phyloP scores from a whole-genome alignment of 1,140 invertebrate species.

The Temnothorax curvispinosus region DNA sequence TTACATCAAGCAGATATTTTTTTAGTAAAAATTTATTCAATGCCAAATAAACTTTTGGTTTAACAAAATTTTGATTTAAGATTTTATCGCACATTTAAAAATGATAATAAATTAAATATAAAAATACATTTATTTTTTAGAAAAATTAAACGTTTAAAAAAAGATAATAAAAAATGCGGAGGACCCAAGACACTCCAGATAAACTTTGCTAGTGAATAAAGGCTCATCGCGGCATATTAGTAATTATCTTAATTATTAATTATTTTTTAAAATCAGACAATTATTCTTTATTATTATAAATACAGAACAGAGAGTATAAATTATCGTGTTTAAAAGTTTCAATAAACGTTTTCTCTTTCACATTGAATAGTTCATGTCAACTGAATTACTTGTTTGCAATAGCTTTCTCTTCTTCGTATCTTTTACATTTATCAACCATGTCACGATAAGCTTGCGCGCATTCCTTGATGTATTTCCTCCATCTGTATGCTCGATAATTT shows the following conservation, averaged over 20 bases:
- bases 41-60: neutral
- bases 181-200: neutral
- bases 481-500: conserved; percentile 85
- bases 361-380: neutral
- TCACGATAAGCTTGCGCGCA: conserved; percentile 78
- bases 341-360: neutral
- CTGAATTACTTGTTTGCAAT: conserved; percentile 76
- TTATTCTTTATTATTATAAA: neutral
- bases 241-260: neutral
- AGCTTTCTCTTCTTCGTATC: conserved; percentile 80
- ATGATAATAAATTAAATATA: neutral
- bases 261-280: neutral
- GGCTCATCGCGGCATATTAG: too few relatives aligned
- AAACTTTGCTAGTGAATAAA: neutral
- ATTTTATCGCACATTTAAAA: neutral
- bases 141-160: neutral
- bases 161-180: neutral
- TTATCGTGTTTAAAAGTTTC: neutral
- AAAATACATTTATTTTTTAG: too few relatives aligned
- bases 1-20: neutral
- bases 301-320: neutral
- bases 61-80: neutral
- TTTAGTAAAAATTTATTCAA: conserved; percentile 7
- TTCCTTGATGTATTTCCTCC: conserved; percentile 75
- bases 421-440: conserved; percentile 80